Conservation (phyloP, 1,140 invertebrate species). For the Sitophilus oryzae region DNA sequence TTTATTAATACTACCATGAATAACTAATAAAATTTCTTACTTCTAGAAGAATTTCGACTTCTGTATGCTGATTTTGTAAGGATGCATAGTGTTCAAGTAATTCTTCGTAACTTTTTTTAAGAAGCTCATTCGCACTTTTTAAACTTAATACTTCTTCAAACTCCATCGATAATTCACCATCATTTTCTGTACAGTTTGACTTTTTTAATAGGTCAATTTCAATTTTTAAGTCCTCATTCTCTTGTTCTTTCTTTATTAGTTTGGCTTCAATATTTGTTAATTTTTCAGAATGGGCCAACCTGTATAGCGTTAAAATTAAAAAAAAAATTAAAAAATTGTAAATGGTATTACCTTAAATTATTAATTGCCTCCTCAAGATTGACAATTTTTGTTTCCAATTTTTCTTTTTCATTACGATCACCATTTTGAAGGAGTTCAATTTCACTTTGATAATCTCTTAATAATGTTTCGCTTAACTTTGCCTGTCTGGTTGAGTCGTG, state of each 20-base stretch:
- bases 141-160: background rate
- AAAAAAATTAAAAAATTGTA: too few relatives aligned
- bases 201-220: background rate
- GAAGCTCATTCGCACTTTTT: background rate
- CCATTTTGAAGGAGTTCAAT: background rate
- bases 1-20: background rate
- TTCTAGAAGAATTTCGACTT: background rate
- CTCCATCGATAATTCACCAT: background rate
- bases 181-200: background rate
- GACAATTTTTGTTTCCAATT: background rate
- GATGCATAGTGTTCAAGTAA: background rate
- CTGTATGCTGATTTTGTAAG: background rate
- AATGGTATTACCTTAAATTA: background rate
- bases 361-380: background rate
- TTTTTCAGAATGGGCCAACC: background rate
- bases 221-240: background rate
- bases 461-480: background rate
- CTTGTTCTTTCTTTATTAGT: background rate
- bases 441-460: background rate
- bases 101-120: background rate
- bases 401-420: background rate
- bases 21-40: background rate
- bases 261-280: background rate
- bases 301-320: background rate
- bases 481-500: background rate